These are phyloP conservation scores for Egretta garzetta DNA, from an alignment of 2,113 vertebrate genomes.

Conservation along the genomic window DNA sequence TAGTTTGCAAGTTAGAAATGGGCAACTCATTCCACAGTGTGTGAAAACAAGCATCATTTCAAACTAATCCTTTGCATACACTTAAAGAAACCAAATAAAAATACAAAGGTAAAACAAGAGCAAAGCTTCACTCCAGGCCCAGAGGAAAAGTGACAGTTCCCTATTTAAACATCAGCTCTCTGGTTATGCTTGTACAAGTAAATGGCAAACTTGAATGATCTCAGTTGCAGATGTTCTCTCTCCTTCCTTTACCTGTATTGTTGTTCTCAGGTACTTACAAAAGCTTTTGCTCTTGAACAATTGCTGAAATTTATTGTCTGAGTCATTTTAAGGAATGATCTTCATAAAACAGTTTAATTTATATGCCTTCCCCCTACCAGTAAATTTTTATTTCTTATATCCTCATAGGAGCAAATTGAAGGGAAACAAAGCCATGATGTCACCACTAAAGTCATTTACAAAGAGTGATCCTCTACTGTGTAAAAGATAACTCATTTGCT, in stretches of 20 bases:
- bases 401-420: background rate
- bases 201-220: background rate
- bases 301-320: background rate
- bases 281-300: background rate
- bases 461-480: background rate
- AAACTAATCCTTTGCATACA: background rate
- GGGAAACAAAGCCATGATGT: background rate
- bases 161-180: background rate
- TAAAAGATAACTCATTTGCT: background rate
- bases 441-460: background rate
- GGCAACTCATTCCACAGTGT: background rate
- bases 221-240: background rate
- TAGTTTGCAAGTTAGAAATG: background rate
- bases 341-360: slow-evolving; percentile 9
- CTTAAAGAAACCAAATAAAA: background rate
- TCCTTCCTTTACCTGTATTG: background rate
- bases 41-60: background rate
- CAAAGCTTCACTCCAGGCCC: background rate
- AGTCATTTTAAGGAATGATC: background rate
- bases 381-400: slow-evolving; percentile 23
- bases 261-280: background rate
- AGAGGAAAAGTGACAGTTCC: background rate
- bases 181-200: background rate
- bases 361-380: background rate
- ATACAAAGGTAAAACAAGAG: background rate